These are phyloP conservation scores for Holothuria scabra DNA, from an alignment of 53 echinoderm and acorn worm genomes.

Conservation along the genomic window DNA sequence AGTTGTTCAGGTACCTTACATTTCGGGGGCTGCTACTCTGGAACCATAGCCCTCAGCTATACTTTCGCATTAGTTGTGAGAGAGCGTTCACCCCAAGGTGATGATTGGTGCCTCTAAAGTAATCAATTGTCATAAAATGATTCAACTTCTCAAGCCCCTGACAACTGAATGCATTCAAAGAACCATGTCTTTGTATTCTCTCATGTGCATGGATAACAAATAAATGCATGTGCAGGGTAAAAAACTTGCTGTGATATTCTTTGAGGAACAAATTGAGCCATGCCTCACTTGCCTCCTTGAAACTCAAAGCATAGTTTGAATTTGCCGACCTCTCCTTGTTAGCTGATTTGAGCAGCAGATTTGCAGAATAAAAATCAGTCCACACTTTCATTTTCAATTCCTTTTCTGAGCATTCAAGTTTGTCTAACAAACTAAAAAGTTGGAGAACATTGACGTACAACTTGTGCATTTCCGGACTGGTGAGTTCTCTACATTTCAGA, in stretches of 20 bases:
- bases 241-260: not conserved
- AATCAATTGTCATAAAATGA: conserved; percentile 20
- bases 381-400: not conserved
- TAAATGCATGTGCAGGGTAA: not conserved
- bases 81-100: conserved; percentile 23
- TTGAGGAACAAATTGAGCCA: conserved; percentile 2
- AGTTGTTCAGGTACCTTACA: no score
- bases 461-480: conserved; percentile 20
- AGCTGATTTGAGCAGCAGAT: not conserved
- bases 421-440: not conserved
- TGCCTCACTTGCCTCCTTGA: not conserved
- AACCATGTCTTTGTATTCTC: not conserved
- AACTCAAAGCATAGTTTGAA: not conserved
- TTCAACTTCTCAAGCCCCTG: not conserved
- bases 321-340: not conserved
- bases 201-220: conserved; percentile 3
- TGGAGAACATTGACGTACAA: not conserved
- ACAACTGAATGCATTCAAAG: conserved; percentile 3
- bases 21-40: no score
- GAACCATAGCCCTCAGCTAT: no score
- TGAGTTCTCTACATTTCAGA: conserved; percentile 14
- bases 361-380: not conserved
- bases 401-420: not conserved
- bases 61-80: not conserved
- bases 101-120: conserved; percentile 19